Evolutionary conservation across 2,888 invertebrate species (phyloP).

Genomic region (Amblyjoppa proteus): DNA sequence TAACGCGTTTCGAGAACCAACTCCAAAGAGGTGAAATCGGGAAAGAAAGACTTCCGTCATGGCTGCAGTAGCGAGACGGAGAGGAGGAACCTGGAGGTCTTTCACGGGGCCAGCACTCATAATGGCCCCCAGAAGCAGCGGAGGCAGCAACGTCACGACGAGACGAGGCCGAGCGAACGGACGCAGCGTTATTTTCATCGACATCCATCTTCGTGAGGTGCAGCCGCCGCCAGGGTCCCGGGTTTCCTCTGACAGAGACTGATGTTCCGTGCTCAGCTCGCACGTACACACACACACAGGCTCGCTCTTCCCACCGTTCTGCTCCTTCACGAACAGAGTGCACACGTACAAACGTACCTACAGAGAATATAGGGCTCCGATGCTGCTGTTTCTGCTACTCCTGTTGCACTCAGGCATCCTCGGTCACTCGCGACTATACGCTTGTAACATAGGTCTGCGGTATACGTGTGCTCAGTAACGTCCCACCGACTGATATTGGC

Average conservation of each 20-base stretch:
- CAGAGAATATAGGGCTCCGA: conserved; percentile 12
- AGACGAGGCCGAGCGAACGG: conserved; percentile 44
- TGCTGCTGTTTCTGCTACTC: conserved; percentile 15
- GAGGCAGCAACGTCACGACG: conserved; percentile 46
- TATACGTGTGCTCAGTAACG: background rate
- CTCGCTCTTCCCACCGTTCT: conserved; percentile 1
- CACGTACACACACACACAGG: conserved; percentile 40
- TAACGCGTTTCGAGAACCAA: conserved; percentile 29
- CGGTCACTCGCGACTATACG: background rate
- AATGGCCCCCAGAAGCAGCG: conserved; percentile 61
- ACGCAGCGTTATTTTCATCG: conserved; percentile 73
- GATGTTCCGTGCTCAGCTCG: conserved; percentile 69
- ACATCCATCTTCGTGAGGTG: conserved; percentile 75
- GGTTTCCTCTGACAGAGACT: conserved; percentile 73
- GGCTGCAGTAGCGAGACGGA: conserved; percentile 20
- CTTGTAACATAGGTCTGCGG: background rate
- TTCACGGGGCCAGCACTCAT: conserved; percentile 56
- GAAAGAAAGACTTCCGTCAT: conserved; percentile 54
- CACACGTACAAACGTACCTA: background rate
- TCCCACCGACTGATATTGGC: conserved; percentile 63
- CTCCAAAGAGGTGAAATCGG: conserved; percentile 34
- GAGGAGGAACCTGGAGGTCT: conserved; percentile 32
- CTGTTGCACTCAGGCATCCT: conserved; percentile 15
- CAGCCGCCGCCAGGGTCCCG: conserved; percentile 70
- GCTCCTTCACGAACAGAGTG: conserved; percentile 27